Evolutionary conservation across 1,140 invertebrate genomes (phyloP).

Genomic region (Lepidurus couesii): DNA sequence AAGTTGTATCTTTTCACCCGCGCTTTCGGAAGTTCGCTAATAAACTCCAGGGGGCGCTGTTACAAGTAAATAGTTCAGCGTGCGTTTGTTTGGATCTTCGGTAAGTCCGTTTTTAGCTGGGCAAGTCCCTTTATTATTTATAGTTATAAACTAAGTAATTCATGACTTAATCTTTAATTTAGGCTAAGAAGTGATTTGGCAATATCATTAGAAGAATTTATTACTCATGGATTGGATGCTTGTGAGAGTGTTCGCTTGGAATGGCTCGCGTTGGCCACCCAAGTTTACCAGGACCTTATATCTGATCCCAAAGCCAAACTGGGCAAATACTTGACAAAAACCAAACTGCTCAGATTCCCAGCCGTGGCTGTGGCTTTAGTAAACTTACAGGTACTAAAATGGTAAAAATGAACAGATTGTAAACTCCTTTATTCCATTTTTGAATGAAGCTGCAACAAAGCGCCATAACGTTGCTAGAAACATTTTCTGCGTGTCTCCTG

Average conservation of each 20-base stretch:
- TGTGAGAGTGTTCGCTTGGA: not conserved
- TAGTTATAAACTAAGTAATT: too few species aligned
- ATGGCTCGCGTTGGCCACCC: not conserved
- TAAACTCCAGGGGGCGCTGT: not conserved
- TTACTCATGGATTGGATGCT: not conserved
- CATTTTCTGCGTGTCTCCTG: not conserved
- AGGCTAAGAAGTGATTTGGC: not conserved
- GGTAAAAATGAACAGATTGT: not conserved
- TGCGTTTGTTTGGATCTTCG: not conserved
- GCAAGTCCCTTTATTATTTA: too few species aligned
- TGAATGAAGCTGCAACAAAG: not conserved
- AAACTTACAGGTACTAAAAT: not conserved
- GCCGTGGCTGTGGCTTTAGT: not conserved
- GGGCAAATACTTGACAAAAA: not conserved
- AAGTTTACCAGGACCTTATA: not conserved
- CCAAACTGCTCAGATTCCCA: not conserved
- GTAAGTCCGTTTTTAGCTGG: not conserved
- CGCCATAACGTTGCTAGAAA: not conserved
- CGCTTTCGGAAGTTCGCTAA: conserved; percentile 2
- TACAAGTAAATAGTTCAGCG: not conserved
- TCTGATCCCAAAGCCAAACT: not conserved
- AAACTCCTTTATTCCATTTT: not conserved
- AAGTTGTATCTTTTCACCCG: not conserved
- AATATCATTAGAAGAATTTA: not conserved
- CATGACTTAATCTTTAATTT: not conserved